These are phyloP conservation scores for Sarcophilus harrisii DNA, from an alignment of 2,797 vertebrate genomes.

Conservation along the genomic window DNA sequence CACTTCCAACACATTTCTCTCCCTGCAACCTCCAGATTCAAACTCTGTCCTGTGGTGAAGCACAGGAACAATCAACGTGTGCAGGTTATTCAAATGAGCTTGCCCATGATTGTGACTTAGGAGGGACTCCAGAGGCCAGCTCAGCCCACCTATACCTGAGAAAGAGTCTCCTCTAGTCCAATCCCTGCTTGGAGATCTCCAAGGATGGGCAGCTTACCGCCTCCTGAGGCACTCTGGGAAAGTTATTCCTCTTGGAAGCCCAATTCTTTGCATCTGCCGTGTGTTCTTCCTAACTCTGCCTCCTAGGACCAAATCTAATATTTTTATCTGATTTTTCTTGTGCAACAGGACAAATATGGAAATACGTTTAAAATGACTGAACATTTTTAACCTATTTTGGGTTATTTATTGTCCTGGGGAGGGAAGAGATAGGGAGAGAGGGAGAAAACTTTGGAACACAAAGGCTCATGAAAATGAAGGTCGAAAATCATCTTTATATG, in stretches of 20 bases:
- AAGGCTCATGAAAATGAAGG: no score
- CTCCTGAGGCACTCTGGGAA: not conserved
- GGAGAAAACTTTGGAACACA: no score
- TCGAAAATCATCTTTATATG: no score
- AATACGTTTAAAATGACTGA: no score
- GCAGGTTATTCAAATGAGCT: not conserved
- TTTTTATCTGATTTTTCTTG: no score
- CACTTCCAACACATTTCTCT: not conserved
- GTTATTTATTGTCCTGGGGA: no score
- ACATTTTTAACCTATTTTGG: no score
- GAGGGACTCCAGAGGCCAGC: no score
- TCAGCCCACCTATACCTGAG: not conserved
- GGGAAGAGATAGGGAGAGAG: no score
- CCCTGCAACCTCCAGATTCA: not conserved
- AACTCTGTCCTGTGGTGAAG: not conserved
- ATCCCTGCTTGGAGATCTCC: not conserved
- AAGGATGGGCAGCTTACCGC: not conserved
- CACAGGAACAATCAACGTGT: not conserved
- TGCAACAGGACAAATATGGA: no score
- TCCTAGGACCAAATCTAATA: not conserved
- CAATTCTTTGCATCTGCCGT: not conserved
- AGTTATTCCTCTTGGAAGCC: not conserved
- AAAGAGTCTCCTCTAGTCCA: not conserved
- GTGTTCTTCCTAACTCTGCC: not conserved
- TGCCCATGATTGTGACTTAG: not conserved